These are phyloP conservation scores for Psittacula derbiana DNA, from an alignment of 2,797 vertebrate species.

Conservation along the genomic window DNA sequence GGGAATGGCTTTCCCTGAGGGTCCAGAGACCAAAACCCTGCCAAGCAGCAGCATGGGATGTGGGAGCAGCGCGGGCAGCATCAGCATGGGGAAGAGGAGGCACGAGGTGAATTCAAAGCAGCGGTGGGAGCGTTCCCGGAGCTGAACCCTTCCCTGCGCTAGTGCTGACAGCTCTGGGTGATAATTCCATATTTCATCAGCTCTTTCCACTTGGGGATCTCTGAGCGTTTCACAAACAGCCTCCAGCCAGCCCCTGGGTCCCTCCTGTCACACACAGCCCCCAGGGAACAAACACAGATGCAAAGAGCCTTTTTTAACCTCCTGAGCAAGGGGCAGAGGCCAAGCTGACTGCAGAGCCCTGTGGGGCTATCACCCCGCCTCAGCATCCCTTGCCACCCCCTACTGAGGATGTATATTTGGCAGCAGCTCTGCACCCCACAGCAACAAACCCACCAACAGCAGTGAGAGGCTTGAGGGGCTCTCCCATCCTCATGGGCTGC, in stretches of 20 bases:
- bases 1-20: background rate
- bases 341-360: background rate
- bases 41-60: fast-evolving
- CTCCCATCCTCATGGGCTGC: background rate
- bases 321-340: background rate
- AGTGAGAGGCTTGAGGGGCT: background rate
- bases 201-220: background rate
- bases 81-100: fast-evolving
- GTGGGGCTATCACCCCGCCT: background rate
- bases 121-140: fast-evolving
- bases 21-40: background rate
- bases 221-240: background rate
- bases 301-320: background rate
- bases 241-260: fast-evolving
- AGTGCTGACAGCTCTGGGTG: background rate
- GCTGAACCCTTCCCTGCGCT: background rate
- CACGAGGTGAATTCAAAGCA: background rate
- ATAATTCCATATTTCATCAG: background rate
- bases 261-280: background rate
- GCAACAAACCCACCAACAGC: background rate
- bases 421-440: background rate
- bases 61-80: background rate
- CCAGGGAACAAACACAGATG: background rate
- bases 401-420: background rate
- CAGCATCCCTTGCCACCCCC: background rate